Conservation (phyloP, 2,888 invertebrate species). For the Euzophera pinguis region DNA sequence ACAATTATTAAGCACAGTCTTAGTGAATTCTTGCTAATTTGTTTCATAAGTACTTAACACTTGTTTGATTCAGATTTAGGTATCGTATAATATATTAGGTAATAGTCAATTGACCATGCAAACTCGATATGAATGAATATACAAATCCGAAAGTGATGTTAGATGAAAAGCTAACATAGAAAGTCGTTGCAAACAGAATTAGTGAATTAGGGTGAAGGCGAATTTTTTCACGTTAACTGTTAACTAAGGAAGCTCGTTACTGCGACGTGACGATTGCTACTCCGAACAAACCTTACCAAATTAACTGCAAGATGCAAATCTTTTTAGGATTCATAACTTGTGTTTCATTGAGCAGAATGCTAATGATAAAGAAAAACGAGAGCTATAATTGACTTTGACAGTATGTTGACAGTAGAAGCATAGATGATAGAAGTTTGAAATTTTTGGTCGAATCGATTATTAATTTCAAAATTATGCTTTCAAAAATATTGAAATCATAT, state of each 20-base stretch:
- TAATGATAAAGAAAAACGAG: neutral
- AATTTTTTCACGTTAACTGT: slow-evolving; percentile 74
- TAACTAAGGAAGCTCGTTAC: slow-evolving; percentile 74
- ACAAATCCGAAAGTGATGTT: neutral
- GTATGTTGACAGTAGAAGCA: neutral
- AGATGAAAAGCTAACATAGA: slow-evolving; percentile 1
- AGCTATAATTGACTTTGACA: neutral
- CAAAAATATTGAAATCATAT: neutral
- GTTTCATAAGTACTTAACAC: neutral
- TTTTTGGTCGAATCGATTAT: too few species aligned
- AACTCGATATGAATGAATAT: too few species aligned
- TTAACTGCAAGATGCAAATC: slow-evolving; percentile 57
- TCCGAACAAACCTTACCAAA: slow-evolving; percentile 59
- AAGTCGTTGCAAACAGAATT: slow-evolving; percentile 16
- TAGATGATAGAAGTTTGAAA: neutral
- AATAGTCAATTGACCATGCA: too few species aligned
- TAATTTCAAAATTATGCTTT: too few species aligned
- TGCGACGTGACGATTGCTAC: slow-evolving; percentile 72
- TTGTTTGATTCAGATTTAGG: neutral
- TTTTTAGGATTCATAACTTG: slow-evolving; percentile 14
- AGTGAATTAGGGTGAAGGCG: slow-evolving; percentile 27
- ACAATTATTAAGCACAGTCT: slow-evolving; percentile 2
- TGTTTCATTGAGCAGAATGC: neutral
- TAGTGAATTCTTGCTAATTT: neutral
- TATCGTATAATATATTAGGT: too few species aligned